These are phyloP conservation scores for Oenanthe melanoleuca DNA, from an alignment of 2,113 vertebrate genomes.

Conservation along the genomic window DNA sequence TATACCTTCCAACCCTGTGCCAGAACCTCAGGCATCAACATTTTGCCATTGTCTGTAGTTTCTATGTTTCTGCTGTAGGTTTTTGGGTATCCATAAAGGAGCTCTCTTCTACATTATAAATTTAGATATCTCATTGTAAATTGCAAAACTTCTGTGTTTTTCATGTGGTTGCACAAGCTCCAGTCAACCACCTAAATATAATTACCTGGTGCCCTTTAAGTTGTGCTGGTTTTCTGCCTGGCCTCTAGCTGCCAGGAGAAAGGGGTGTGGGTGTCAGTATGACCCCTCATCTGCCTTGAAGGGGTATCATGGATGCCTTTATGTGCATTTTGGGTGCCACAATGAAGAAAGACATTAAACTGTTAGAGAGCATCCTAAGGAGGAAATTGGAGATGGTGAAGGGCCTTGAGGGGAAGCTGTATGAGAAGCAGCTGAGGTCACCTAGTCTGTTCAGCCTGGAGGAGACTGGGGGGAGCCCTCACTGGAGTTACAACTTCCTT, in stretches of 20 bases:
- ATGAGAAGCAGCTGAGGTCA: not conserved
- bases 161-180: not conserved
- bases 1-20: fast-evolving
- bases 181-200: not conserved
- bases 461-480: not conserved
- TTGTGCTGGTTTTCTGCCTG: not conserved
- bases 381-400: not conserved
- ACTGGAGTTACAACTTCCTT: not conserved
- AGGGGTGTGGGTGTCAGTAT: not conserved
- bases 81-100: not conserved
- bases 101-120: not conserved
- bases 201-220: not conserved
- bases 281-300: not conserved
- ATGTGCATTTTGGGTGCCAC: not conserved
- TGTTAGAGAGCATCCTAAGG: too few species aligned
- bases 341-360: not conserved
- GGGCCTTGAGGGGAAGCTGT: not conserved
- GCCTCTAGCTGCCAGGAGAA: not conserved
- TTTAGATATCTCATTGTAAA: not conserved
- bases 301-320: fast-evolving
- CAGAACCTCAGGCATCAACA: not conserved
- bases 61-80: not conserved
- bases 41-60: not conserved
- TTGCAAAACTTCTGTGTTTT: not conserved
- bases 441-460: not conserved